Evolutionary conservation across 2,888 invertebrate species (phyloP).

Genomic region (Thereva unica): DNA sequence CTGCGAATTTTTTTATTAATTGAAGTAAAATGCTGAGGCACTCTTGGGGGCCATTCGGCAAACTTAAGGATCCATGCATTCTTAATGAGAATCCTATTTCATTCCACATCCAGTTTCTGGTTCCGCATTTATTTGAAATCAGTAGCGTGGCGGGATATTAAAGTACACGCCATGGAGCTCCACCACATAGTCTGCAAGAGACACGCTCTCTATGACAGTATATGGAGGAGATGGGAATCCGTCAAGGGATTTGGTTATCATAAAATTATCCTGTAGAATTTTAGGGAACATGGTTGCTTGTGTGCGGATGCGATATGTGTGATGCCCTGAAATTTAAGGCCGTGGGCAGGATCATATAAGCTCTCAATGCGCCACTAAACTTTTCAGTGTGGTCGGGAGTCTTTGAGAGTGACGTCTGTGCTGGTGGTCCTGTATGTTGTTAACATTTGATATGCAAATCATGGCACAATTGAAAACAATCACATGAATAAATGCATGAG

Average conservation of each 20-base stretch:
- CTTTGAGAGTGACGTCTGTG: constrained; percentile 41
- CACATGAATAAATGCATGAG: constrained; percentile 48
- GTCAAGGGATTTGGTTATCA: constrained; percentile 25
- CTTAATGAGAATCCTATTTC: constrained; percentile 18
- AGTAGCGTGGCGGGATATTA: not conserved
- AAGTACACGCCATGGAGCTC: not conserved
- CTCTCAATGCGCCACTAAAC: constrained; percentile 1
- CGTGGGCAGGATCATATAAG: constrained; percentile 12
- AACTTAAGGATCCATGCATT: constrained; percentile 9
- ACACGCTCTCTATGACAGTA: not conserved
- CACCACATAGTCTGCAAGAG: constrained; percentile 1
- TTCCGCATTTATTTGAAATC: not conserved
- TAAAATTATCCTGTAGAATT: constrained; percentile 24
- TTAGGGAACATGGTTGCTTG: not conserved
- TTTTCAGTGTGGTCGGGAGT: constrained; percentile 24
- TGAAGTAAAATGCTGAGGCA: constrained; percentile 19
- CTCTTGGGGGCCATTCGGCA: constrained; percentile 4
- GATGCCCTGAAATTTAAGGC: constrained; percentile 30
- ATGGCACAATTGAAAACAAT: constrained; percentile 47
- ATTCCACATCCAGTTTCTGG: not conserved
- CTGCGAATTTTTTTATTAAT: constrained; percentile 30
- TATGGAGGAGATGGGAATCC: constrained; percentile 8
- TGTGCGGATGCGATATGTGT: not conserved
- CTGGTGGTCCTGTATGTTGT: constrained; percentile 41
- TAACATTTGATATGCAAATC: constrained; percentile 48